Conservation (phyloP, 2,888 invertebrate species). For the Ametastegia equiseti region DNA sequence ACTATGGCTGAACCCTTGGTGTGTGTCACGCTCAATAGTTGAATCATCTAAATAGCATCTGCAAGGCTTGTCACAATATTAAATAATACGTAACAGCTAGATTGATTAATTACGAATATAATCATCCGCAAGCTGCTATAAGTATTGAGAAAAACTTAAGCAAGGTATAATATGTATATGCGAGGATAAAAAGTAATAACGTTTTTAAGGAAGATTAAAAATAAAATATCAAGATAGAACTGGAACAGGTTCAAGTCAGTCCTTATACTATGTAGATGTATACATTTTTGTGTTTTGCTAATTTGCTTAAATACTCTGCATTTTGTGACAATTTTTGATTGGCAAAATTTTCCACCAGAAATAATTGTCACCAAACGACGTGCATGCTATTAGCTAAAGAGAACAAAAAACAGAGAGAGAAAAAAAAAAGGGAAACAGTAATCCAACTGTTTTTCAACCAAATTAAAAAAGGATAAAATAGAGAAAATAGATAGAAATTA, state of each 20-base stretch:
- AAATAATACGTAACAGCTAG: constrained; percentile 32
- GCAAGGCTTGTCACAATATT: constrained; percentile 26
- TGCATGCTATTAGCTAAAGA: constrained; percentile 56
- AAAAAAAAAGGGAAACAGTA: constrained; percentile 55
- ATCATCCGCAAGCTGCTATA: background rate
- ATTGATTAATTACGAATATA: background rate
- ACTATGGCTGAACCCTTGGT: constrained; percentile 10
- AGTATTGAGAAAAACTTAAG: background rate
- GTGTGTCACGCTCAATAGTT: background rate
- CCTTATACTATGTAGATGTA: constrained; percentile 73
- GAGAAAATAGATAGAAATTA: constrained; percentile 54
- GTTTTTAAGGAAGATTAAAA: background rate
- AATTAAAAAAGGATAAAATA: constrained; percentile 53
- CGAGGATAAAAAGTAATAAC: background rate
- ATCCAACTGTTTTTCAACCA: background rate
- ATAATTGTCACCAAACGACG: constrained; percentile 65
- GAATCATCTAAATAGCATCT: constrained; percentile 21
- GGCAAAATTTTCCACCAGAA: constrained; percentile 65
- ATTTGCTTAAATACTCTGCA: constrained; percentile 74
- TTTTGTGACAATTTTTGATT: constrained; percentile 70
- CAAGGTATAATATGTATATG: background rate
- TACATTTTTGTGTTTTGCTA: constrained; percentile 73
- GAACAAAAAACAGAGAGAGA: constrained; percentile 56
- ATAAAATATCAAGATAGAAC: background rate
- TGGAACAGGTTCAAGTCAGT: constrained; percentile 70